Evolutionary conservation across 2,113 vertebrate species (phyloP), one percentile per base, ranked within the genome.

Genomic region (Catharus bicknelli): DNA sequence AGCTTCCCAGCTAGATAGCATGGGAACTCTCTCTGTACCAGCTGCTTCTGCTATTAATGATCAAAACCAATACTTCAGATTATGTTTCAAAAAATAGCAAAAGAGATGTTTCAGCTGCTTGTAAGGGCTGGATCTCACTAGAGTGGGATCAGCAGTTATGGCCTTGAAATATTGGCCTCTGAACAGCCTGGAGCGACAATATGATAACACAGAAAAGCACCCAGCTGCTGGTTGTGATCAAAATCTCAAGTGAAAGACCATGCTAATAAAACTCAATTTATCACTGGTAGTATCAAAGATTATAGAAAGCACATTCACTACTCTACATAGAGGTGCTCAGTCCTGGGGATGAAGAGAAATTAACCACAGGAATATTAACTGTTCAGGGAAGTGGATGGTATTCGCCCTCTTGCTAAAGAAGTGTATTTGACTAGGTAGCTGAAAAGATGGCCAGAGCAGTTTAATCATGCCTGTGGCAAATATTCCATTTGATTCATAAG

Each of bases 101-200:
- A 92, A 95, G 80, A 69, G 32, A 82, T 16, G 47, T 70, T 96
- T 88, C 80, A 96, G 51, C 77, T 82, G 75, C 45, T 86, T 80
- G 18, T 92, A 90, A 96, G 78, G 76, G 88, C 47, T 48, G 47
- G 22, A 48, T 48, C 22, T 20, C 47, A 32, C 85, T 69, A 45
- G 70, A 80, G 57, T 19, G 40, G 53, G 72, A 72, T 88, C 76
- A 66, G 63, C 70, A 66, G 66, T 96, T 90, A 81, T 47, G 64
- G 38, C 48, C 51, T 68, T 94, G 89, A 93, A 96, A 91, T 87
- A 90, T 13, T 89, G 63, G 79, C 80, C 89, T 88, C 88, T 88
- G 73, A 90, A 57, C 79, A 90, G 90, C 94, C 95, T 73, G 51
- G 48, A 86, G 70, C 6, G 0, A 64, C 80, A 88, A 62, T 68